Conservation (phyloP, 64 coral and sea anemone genomes). For the Platygyra sinensis region DNA sequence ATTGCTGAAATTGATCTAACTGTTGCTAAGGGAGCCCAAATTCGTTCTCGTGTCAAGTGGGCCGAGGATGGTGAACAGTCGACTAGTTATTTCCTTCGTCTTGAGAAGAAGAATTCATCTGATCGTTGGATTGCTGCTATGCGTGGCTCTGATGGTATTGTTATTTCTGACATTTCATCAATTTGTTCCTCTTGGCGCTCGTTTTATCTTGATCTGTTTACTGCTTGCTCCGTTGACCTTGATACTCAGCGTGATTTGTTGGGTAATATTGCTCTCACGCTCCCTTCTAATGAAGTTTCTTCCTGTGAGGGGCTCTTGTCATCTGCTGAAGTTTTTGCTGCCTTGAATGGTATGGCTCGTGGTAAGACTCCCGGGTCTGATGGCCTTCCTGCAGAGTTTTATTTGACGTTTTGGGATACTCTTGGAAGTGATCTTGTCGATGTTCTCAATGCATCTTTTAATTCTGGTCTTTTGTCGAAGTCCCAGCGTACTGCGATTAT, state of each 20-base stretch:
- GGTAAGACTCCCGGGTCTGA: slow-evolving; percentile 16
- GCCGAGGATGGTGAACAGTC: not conserved
- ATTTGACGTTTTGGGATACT: not conserved
- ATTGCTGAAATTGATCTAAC: not conserved
- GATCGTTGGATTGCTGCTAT: not conserved
- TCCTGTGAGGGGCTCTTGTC: not conserved
- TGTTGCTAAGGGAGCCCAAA: not conserved
- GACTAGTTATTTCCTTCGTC: not conserved
- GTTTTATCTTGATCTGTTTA: too few species aligned
- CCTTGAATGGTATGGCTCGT: not conserved
- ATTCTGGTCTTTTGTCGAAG: not conserved
- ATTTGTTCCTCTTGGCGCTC: too few species aligned
- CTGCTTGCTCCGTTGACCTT: too few species aligned
- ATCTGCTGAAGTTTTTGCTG: not conserved
- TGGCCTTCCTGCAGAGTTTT: slow-evolving; percentile 40
- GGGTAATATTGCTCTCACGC: not conserved
- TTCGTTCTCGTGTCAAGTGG: not conserved
- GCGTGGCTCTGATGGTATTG: not conserved
- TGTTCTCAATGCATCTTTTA: not conserved
- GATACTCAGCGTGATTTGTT: too few species aligned
- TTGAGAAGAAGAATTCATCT: not conserved
- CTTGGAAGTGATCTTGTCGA: not conserved
- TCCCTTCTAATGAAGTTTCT: not conserved
- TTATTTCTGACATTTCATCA: too few species aligned
- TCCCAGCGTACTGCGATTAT: slow-evolving; percentile 1